These are phyloP conservation scores for Oreochromis spilurus DNA, from an alignment of 2,113 vertebrate genomes.

Conservation along the genomic window DNA sequence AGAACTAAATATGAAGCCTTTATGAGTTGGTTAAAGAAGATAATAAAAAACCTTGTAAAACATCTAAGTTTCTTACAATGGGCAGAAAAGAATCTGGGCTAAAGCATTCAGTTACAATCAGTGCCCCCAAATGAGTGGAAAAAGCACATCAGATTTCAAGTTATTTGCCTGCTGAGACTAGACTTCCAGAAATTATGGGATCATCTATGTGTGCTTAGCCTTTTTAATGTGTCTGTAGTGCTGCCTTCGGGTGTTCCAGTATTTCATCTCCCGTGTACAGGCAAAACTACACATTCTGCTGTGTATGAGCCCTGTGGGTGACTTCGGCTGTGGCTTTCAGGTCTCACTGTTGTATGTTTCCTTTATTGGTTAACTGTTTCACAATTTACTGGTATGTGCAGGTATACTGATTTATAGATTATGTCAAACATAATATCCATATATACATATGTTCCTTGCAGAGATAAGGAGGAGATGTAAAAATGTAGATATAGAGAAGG, in stretches of 20 bases:
- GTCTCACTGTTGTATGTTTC: conserved; percentile 83
- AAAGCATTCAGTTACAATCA: not conserved
- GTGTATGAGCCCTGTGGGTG: conserved; percentile 82
- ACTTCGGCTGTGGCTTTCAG: conserved; percentile 70
- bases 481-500: conserved; percentile 77
- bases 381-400: conserved; percentile 86
- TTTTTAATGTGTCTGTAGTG: not conserved
- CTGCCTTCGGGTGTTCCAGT: conserved; percentile 76
- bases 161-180: not conserved
- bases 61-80: not conserved
- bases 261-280: conserved; percentile 78
- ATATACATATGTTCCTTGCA: not conserved
- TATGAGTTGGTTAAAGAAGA: not conserved
- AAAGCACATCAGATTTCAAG: not conserved
- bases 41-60: not conserved
- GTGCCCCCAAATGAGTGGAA: not conserved
- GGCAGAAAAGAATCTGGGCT: not conserved
- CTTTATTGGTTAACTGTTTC: conserved; percentile 83
- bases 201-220: not conserved
- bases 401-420: conserved; percentile 54
- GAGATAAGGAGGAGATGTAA: conserved; percentile 75
- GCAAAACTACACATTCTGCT: conserved; percentile 84
- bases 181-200: not conserved
- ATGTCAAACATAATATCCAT: not conserved
- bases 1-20: not conserved